phyloP scores from a whole-genome alignment of 2,888 invertebrate genomes.

The Bruchidius siliquastri region DNA sequence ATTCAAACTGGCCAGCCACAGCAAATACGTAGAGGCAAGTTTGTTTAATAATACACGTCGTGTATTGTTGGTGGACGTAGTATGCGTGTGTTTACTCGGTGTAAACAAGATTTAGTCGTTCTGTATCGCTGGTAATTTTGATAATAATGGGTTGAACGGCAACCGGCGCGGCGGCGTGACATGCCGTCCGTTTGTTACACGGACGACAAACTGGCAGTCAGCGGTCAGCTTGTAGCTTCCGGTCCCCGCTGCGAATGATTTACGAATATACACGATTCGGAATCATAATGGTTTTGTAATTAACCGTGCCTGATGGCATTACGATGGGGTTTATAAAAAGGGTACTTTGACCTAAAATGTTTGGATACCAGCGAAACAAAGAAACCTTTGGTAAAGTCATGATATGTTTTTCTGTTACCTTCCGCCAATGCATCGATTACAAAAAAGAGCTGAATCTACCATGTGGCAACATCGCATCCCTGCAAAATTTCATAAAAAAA shows the following conservation, averaged over 20 bases:
- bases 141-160: conserved; percentile 14
- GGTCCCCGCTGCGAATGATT: conserved; percentile 7
- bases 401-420: no score
- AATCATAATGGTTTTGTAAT: conserved; percentile 10
- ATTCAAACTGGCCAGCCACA: not conserved
- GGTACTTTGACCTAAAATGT: no score
- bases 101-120: conserved; percentile 20
- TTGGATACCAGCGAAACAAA: no score
- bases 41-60: not conserved
- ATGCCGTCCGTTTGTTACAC: conserved; percentile 2
- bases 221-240: not conserved
- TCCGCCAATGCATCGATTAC: no score
- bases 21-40: not conserved
- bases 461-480: no score
- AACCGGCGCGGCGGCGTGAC: conserved; percentile 1
- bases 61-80: not conserved
- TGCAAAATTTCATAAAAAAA: no score
- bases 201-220: not conserved
- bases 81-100: conserved; percentile 16
- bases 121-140: conserved; percentile 21
- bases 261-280: conserved; percentile 9
- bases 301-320: no score
- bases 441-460: no score
- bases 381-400: no score
- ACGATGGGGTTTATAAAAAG: no score